A percentile compares a stretch with the other conserved stretches of the same genome.
These are phyloP conservation scores for Molossus alvarezi DNA, from an alignment of 2,797 vertebrate genomes.

Conservation along the genomic window DNA sequence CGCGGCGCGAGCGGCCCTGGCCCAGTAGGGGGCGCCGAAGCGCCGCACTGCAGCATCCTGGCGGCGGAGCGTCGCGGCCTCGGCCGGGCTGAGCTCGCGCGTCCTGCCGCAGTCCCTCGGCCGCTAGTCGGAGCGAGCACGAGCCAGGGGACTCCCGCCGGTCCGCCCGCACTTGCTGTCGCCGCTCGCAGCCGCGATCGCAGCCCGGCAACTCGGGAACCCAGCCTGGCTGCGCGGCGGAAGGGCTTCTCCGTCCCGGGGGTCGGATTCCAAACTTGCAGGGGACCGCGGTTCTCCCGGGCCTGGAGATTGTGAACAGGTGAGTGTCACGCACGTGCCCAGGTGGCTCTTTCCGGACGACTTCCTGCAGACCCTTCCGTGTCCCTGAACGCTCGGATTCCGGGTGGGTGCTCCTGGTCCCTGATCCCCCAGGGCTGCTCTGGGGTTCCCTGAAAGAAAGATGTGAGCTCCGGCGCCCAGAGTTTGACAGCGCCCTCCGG, in stretches of 20 bases:
- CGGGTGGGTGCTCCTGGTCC: not conserved
- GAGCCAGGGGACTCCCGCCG: not conserved
- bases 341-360: not conserved
- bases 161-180: not conserved
- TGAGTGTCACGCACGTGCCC: constrained; percentile 81
- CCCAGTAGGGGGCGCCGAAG: constrained; percentile 84
- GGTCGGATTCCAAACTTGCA: constrained; percentile 58
- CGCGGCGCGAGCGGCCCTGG: rapidly evolving
- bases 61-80: not conserved
- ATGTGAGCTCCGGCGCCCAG: not conserved
- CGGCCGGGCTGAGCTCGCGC: constrained; percentile 62
- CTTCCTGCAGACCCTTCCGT: not conserved
- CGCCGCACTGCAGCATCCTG: constrained; percentile 63
- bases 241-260: not conserved
- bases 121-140: constrained; percentile 38
- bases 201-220: not conserved
- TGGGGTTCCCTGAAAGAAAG: not conserved
- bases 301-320: constrained; percentile 81
- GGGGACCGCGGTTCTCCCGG: constrained; percentile 24
- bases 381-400: not conserved
- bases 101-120: constrained; percentile 82
- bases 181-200: not conserved
- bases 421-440: not conserved
- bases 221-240: not conserved
- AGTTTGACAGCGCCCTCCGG: not conserved